Base-by-base conservation (phyloP, 2,888 invertebrate genomes). In the Myopa tessellatipennis region DNA sequence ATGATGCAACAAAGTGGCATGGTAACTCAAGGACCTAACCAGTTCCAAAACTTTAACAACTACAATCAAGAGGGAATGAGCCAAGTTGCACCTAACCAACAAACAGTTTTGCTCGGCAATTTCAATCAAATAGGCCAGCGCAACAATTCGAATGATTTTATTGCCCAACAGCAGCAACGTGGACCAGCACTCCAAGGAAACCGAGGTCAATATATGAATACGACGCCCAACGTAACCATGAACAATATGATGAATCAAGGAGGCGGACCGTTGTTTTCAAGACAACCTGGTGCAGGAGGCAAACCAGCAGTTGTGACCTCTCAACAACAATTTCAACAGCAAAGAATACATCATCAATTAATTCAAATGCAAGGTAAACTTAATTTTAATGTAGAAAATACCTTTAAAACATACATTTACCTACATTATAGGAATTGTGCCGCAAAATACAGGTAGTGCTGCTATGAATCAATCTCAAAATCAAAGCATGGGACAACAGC, bases 161-260 rank as follows among this genome's bases (percentile, higher is more conserved):
- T 90, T 82, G 83, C 82, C 0, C 85, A 85, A 76, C 83, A 83
- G 74, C 83, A 82, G 52, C 82, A 81, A 55, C 85, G 87, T 1
- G 85, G 84, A 3, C 77, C 77, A 5, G 81, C 82, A n/a, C 86
- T 88, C 83, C 85, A 85, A 69, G 86, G 85, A 12, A 89, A 87
- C 83, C 85, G 90, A 3, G 86, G 87, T 0, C 89, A 90, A 78
- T 89, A 88, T 75, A 88, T 89, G 85, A 88, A 86, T 86, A 91
- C 94, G 90, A 94, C 95, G 4, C 95, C 96, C 2, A 96, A 96
- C 87, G 96, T 96, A 2, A 95, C 95, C 1, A 96, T 96, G 96
- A 94, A 93, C 74, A 89, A 87, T 76, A 90, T 90, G 87, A 88
- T 88, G 85, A 85, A 85, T 3, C 90, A 89, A 18, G 95, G 94